These are phyloP conservation scores for Actinostola sp. DNA, from an alignment of 92 coral and sea anemone genomes.

Conservation along the genomic window DNA sequence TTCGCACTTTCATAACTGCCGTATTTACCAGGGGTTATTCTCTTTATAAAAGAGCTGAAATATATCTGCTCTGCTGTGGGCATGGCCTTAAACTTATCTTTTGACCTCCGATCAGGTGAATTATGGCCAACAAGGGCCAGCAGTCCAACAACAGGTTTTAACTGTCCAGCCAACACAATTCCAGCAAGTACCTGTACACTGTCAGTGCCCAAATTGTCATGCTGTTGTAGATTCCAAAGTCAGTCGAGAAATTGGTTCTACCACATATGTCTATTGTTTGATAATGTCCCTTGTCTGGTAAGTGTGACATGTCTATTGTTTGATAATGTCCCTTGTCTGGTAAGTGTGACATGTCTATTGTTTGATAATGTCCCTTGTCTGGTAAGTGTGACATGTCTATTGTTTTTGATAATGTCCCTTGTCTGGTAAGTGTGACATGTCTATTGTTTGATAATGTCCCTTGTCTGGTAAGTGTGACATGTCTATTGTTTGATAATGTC, in stretches of 20 bases:
- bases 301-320: constrained; percentile 28
- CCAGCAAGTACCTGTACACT: constrained; percentile 59
- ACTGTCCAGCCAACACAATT: constrained; percentile 43
- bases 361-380: no score
- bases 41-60: no score
- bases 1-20: no score
- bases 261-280: constrained; percentile 63
- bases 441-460: no score
- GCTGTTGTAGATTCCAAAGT: constrained; percentile 57
- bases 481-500: no score
- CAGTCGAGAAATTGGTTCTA: constrained; percentile 63
- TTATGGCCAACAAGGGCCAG: constrained; percentile 43
- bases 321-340: no score
- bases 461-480: no score
- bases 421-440: no score
- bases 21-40: no score
- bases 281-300: constrained; percentile 68
- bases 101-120: constrained; percentile 3
- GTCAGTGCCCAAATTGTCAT: constrained; percentile 70
- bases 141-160: constrained; percentile 58
- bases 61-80: background rate
- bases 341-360: no score
- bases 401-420: no score
- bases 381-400: no score
- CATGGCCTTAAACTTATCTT: background rate